Evolutionary conservation across 2,888 invertebrate species (phyloP), one percentile per base, ranked within the genome.

Genomic region (Cataglyphis cursor): DNA sequence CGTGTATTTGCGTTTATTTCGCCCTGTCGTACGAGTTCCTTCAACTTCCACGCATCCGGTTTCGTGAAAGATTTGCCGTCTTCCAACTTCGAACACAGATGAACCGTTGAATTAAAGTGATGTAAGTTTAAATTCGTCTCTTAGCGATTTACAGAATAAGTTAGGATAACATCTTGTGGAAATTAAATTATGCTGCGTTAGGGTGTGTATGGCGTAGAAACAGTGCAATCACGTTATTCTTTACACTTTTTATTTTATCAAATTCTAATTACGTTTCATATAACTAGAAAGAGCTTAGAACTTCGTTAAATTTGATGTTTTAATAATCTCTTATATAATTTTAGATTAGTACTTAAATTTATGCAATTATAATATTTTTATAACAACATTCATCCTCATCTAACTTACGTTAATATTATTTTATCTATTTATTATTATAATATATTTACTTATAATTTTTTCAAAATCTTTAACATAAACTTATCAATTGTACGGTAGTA

Each of bases 31-130:
- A 18, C 12, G 74, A 51, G 15, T 21, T 64, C 74, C 54, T 21
- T 62, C 64, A 61, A 41, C 8, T 41, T 51, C 21, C 59, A 54
- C 35, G 44, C 68, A 59, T 83, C 48, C 59, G 64, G 31, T 80
- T 48, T 15, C 24, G 24, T 28, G 21, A 66, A 31, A 57, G n/a
- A 76, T 76, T 54, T n/a, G 21, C 1, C 51, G 24, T 38, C n/a
- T 28, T 54, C 12, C 38, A 15, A 4, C 15, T 57, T 12, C 21
- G n/a, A 54, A 31, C 66, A 28, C 66, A 41, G 8, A 66, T 65
- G 41, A 41, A 68, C 15, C 18, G 76, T 76, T 54, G 68, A 31
- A 76, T 5, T 35, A 48, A 54, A 38, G 15, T 21, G 21, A 35
- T 4, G 15, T 4, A n/a, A 21, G 44, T 61, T 10, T 35, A 12